phyloP scores from a whole-genome alignment of 1,140 invertebrate genomes.

The Vanessa atalanta region DNA sequence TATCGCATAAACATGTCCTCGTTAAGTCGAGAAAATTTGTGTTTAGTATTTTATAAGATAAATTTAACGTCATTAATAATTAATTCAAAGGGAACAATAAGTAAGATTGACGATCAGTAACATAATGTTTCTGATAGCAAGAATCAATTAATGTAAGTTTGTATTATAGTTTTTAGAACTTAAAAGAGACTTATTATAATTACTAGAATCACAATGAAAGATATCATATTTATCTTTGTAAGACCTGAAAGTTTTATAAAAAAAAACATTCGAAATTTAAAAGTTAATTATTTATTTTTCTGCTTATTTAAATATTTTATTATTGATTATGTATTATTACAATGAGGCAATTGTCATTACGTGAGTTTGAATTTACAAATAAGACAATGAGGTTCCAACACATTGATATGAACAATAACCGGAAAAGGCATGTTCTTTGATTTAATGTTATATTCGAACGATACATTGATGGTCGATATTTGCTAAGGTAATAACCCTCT shows the following conservation, averaged over 20 bases:
- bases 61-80: neutral
- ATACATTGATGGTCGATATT: slow-evolving; percentile 60
- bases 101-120: too few species aligned
- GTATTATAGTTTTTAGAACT: too few species aligned
- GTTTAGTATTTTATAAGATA: neutral
- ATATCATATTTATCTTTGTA: too few species aligned
- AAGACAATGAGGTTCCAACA: slow-evolving; percentile 55
- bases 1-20: slow-evolving; percentile 7
- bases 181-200: too few species aligned
- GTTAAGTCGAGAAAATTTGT: neutral
- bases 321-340: too few species aligned
- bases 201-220: too few species aligned
- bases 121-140: too few species aligned
- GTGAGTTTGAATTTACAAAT: slow-evolving; percentile 8
- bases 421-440: slow-evolving; percentile 61
- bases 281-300: too few species aligned
- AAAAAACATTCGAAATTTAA: too few species aligned
- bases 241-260: too few species aligned
- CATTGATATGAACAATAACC: slow-evolving; percentile 58
- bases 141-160: too few species aligned
- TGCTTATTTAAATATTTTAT: too few species aligned
- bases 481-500: slow-evolving; percentile 51
- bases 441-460: slow-evolving; percentile 45
- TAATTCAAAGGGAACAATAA: neutral
- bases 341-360: neutral